These are phyloP conservation scores for Anarsia innoxiella DNA, from an alignment of 2,888 invertebrate genomes.

Conservation along the genomic window DNA sequence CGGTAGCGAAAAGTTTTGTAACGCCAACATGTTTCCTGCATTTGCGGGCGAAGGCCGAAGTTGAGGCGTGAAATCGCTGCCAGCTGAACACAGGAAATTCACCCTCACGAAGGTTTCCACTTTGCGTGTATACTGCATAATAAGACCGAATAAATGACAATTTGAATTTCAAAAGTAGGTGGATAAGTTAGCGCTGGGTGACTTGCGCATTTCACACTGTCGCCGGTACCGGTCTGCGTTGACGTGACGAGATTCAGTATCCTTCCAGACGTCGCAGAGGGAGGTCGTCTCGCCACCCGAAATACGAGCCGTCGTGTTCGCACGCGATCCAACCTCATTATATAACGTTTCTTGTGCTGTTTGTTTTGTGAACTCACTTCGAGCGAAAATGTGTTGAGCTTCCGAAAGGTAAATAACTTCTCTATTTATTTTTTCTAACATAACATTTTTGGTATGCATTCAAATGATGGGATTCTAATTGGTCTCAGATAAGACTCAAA, in stretches of 20 bases:
- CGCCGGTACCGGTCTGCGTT: conserved; percentile 39
- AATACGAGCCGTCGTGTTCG: conserved; percentile 40
- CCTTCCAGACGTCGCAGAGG: conserved; percentile 30
- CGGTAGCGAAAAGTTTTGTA: conserved; percentile 6
- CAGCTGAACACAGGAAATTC: conserved; percentile 35
- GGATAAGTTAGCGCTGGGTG: conserved; percentile 60
- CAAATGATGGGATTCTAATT: no score
- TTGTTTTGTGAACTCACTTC: conserved; percentile 49
- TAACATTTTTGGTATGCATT: not conserved
- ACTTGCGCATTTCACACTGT: conserved; percentile 70
- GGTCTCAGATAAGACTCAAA: no score
- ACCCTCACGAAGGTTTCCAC: conserved; percentile 30
- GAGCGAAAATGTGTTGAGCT: conserved; percentile 9
- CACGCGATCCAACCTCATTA: conserved; percentile 49
- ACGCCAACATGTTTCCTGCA: conserved; percentile 9
- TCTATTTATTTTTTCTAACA: no score
- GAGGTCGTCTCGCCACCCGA: conserved; percentile 31
- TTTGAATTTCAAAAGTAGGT: conserved; percentile 62
- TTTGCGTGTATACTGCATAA: conserved; percentile 43
- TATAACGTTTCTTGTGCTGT: conserved; percentile 57
- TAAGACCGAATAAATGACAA: conserved; percentile 52
- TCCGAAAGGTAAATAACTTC: conserved; percentile 12
- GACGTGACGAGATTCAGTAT: conserved; percentile 56
- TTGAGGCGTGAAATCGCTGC: conserved; percentile 32
- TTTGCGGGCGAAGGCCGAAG: conserved; percentile 9